These are phyloP conservation scores for Dysdera silvatica DNA, from an alignment of 1,140 invertebrate genomes.

Conservation along the genomic window DNA sequence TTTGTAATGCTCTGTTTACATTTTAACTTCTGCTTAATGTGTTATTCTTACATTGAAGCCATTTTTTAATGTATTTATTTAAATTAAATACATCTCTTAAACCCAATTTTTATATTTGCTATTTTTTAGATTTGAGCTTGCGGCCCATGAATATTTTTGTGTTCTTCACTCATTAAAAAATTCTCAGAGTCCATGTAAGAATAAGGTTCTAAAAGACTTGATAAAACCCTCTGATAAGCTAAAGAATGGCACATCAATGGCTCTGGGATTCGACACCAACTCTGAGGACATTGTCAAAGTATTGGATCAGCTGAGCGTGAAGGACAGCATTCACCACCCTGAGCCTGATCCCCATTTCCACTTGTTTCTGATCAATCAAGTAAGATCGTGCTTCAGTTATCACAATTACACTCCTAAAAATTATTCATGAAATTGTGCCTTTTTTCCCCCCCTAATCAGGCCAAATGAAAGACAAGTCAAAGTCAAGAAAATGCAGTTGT, in stretches of 20 bases:
- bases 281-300: background rate
- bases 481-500: no score
- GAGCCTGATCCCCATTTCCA: conserved; percentile 11
- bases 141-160: conserved; percentile 22
- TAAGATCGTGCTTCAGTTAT: background rate
- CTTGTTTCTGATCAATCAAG: conserved; percentile 20
- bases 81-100: no score
- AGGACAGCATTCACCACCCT: conserved; percentile 1
- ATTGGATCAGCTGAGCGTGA: conserved; percentile 3
- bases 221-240: conserved; percentile 2
- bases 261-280: no score
- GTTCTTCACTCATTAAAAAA: conserved; percentile 17
- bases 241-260: background rate
- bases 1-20: no score
- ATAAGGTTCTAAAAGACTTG: background rate
- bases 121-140: conserved; percentile 21
- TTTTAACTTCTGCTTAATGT: no score
- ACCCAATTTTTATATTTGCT: background rate
- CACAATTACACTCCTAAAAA: background rate
- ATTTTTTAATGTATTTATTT: no score
- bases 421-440: no score
- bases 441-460: no score
- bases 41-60: background rate
- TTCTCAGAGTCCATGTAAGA: background rate
- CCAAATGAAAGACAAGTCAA: no score